Evolutionary conservation across 2,113 vertebrate species (phyloP).

Genomic region (Xiphophorus couchianus): DNA sequence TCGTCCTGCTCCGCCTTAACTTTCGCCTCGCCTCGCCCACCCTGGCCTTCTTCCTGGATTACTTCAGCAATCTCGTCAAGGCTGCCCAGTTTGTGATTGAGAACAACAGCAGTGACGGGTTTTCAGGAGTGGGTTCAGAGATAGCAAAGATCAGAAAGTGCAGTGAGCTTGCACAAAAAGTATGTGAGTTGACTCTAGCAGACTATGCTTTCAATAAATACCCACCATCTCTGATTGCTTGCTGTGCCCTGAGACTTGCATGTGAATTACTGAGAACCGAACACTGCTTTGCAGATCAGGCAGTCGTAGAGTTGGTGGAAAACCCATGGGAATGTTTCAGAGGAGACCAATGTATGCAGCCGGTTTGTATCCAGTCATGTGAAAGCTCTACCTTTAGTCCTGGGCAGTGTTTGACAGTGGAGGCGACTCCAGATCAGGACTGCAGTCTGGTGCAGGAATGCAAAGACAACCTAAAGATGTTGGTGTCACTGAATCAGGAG

Average conservation of each 20-base stretch:
- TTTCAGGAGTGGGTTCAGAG: slow-evolving; percentile 1
- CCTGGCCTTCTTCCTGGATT: slow-evolving; percentile 89
- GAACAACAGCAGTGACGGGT: background rate
- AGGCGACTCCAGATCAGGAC: slow-evolving; percentile 5
- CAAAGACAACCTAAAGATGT: slow-evolving; percentile 82
- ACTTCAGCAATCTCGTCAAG: slow-evolving; percentile 80
- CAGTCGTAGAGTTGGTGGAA: background rate
- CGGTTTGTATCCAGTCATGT: background rate
- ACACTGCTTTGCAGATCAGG: background rate
- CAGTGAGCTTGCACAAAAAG: slow-evolving; percentile 77
- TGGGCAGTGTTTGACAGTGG: background rate
- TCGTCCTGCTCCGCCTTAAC: slow-evolving; percentile 86
- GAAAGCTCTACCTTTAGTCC: background rate
- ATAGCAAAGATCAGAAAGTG: slow-evolving; percentile 50
- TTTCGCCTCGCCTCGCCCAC: slow-evolving; percentile 89
- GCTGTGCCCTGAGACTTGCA: slow-evolving; percentile 84
- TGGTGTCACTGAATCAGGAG: slow-evolving; percentile 86
- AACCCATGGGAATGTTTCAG: slow-evolving; percentile 4
- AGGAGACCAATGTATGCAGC: background rate
- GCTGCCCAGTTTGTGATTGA: slow-evolving; percentile 32
- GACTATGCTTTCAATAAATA: slow-evolving; percentile 91
- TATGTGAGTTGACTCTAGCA: slow-evolving; percentile 90
- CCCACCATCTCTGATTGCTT: slow-evolving; percentile 86
- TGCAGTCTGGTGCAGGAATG: slow-evolving; percentile 76
- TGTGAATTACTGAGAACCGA: slow-evolving; percentile 74